phyloP scores from a whole-genome alignment of 2,113 vertebrate genomes.

The Paedocypris sp. region DNA sequence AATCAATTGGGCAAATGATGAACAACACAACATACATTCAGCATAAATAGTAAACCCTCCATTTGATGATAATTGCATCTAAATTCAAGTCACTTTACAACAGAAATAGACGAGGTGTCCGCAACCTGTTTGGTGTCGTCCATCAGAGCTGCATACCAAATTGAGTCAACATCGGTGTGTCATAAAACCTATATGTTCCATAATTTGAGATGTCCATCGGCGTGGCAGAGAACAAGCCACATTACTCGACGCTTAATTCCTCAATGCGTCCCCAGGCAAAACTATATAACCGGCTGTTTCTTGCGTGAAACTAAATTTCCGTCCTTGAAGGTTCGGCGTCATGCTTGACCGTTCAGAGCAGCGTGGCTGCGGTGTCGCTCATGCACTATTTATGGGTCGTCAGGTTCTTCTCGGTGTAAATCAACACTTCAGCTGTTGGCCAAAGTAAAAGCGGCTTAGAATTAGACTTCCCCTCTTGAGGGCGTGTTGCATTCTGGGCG shows the following conservation, averaged over 20 bases:
- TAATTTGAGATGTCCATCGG: not conserved
- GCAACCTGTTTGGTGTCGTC: slow-evolving; percentile 9
- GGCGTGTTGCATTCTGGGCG: slow-evolving; percentile 59
- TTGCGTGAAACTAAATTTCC: not conserved
- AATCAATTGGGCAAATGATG: too few relatives aligned
- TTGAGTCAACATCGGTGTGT: not conserved
- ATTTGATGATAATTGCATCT: too few relatives aligned
- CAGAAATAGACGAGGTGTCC: too few relatives aligned
- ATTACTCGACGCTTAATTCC: not conserved
- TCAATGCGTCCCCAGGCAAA: not conserved
- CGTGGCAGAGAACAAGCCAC: not conserved
- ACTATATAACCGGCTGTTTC: not conserved
- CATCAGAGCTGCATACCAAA: not conserved
- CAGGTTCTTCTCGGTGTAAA: slow-evolving; percentile 32
- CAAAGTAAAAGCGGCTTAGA: slow-evolving; percentile 46
- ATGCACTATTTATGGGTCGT: slow-evolving; percentile 24
- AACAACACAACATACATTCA: too few relatives aligned
- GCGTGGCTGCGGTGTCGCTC: slow-evolving; percentile 13
- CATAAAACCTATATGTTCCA: not conserved
- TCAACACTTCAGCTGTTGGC: slow-evolving; percentile 38
- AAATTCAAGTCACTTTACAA: too few relatives aligned
- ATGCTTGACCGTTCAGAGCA: not conserved
- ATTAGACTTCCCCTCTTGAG: slow-evolving; percentile 60
- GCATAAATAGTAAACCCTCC: too few relatives aligned
- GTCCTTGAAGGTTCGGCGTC: slow-evolving; percentile 1